Evolutionary conservation across 64 coral and sea anemone genomes (phyloP), one percentile per base, ranked within the genome.

Genomic region (Stylophora pistillata): DNA sequence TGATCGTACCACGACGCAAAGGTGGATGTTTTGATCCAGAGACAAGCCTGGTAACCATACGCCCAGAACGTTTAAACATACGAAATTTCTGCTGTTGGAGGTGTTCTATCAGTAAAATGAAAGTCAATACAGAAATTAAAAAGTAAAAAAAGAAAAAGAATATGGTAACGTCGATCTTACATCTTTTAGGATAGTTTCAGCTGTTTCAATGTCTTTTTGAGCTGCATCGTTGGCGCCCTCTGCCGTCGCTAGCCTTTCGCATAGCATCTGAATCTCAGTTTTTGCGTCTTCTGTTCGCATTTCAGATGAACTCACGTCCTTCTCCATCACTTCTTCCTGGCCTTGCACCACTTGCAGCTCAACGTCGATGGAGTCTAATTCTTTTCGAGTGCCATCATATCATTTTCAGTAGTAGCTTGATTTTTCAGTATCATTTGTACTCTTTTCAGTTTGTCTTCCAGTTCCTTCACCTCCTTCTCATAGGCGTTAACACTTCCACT

Each of bases 381-480:
- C 54, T 9, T 88, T 60, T 96, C 95, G 13, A 96, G 81, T 17
- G 58, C 26, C 66, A 70, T 81, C 0, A 87, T 96, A 34, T 89
- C 87, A 73, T 96, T 96, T 47, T 90, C 91, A 18, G 68, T 87
- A 12, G 91, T 93, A 4, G 75, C 71, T 57, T 96, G 95, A 20
- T 11, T 83, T 70, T 83, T 53, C 34, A 96, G 63, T 21, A 96
- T 87, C 57, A 82, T 72, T 20, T 85, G 82, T 13, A 96, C 87
- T 41, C 78, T 79, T 54, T 87, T 56, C 0, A 96, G 72, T 66
- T 85, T 96, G 27, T 96, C 91, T 76, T 93, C 95, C 1, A 96
- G 83, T 10, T 71, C 80, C 27, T 82, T 82, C 14, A 96, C 74
- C 25, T 96, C 95, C 10, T 86, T 82, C 3, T 89, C 91, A 62